Percentiles rank a stretch among this genome's conserved stretches.
These are phyloP conservation scores for Hormaphis cornu DNA, from an alignment of 1,140 invertebrate genomes.

Conservation along the genomic window DNA sequence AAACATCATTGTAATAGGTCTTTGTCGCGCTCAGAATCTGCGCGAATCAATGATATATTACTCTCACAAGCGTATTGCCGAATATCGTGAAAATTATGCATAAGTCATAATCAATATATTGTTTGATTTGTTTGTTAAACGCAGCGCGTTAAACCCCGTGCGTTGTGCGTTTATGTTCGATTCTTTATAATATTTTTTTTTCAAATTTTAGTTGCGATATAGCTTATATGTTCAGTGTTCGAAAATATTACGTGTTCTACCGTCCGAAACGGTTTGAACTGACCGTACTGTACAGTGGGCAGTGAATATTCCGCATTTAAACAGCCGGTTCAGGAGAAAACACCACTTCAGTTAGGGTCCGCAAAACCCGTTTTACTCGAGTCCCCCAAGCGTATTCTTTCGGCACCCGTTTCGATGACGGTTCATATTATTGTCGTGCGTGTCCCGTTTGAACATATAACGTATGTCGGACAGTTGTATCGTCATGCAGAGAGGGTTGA, in stretches of 20 bases:
- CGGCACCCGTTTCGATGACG: not conserved
- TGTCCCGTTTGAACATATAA: not conserved
- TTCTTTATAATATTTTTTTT: too few species aligned
- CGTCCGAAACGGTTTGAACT: not conserved
- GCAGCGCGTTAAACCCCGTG: too few species aligned
- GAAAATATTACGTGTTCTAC: not conserved
- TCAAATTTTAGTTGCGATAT: too few species aligned
- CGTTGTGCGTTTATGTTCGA: too few species aligned
- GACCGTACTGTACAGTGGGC: not conserved
- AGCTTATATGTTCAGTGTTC: too few species aligned
- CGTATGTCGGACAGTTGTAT: not conserved
- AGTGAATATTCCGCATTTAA: not conserved
- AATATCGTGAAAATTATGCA: too few species aligned
- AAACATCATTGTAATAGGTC: too few species aligned
- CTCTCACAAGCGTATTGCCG: too few species aligned
- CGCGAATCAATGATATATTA: too few species aligned
- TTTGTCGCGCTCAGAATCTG: too few species aligned
- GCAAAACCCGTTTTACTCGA: not conserved
- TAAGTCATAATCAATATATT: too few species aligned
- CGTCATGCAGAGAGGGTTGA: not conserved
- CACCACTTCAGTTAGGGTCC: not conserved
- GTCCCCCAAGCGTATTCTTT: conserved; percentile 17
- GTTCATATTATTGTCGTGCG: conserved; percentile 1
- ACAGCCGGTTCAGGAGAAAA: not conserved
- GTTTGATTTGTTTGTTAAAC: too few species aligned